These are phyloP conservation scores for Pedionomus torquatus DNA, from an alignment of 2,113 vertebrate genomes.

Conservation along the genomic window DNA sequence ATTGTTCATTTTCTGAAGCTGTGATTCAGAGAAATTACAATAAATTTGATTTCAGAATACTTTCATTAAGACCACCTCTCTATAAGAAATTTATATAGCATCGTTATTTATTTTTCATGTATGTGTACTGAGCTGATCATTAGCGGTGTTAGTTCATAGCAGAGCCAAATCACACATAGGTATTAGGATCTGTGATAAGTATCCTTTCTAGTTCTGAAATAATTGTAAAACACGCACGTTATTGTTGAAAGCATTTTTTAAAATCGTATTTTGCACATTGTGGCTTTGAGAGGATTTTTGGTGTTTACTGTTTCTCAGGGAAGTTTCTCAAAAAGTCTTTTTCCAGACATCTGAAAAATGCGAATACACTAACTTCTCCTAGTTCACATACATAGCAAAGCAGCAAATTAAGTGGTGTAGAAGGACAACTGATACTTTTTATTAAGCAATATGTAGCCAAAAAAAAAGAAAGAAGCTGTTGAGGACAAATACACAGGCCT, in stretches of 20 bases:
- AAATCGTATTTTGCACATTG: rapidly evolving
- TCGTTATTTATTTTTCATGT: background rate
- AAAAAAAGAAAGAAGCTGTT: background rate
- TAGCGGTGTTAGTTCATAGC: background rate
- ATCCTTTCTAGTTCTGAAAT: background rate
- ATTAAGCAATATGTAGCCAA: background rate
- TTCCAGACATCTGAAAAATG: background rate
- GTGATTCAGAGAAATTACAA: background rate
- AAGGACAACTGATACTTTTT: background rate
- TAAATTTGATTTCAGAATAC: background rate
- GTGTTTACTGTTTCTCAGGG: background rate
- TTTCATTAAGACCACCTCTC: background rate
- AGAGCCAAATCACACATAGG: background rate
- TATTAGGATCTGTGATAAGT: background rate
- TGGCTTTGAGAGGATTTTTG: background rate
- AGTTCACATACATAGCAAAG: background rate
- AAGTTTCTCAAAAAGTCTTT: background rate
- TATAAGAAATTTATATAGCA: background rate
- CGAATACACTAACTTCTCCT: background rate
- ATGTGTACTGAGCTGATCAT: background rate
- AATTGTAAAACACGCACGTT: background rate
- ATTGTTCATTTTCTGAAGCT: background rate
- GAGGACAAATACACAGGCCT: background rate
- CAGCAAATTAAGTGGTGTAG: background rate
- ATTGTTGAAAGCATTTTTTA: background rate